These are phyloP conservation scores for Pterostichus madidus DNA, from an alignment of 2,888 invertebrate genomes.

Conservation along the genomic window DNA sequence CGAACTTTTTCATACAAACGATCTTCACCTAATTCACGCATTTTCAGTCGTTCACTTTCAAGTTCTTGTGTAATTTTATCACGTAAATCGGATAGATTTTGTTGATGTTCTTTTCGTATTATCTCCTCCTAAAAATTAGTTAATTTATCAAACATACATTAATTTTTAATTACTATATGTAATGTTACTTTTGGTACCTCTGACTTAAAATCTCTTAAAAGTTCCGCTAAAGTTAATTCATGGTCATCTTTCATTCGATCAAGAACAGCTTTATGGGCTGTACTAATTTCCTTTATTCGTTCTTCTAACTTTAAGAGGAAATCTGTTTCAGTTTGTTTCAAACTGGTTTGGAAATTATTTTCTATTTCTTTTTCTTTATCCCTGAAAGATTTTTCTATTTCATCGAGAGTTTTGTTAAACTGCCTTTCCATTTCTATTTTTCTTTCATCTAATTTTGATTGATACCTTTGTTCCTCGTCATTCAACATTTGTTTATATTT, in stretches of 20 bases:
- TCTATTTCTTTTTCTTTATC: constrained; percentile 76
- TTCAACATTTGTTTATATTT: constrained; percentile 74
- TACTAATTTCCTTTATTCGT: constrained; percentile 78
- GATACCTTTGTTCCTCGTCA: constrained; percentile 74
- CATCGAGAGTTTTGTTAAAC: constrained; percentile 69
- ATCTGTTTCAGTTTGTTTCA: constrained; percentile 79
- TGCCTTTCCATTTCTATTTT: constrained; percentile 78
- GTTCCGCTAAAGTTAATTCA: constrained; percentile 80
- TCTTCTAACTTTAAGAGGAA: constrained; percentile 77
- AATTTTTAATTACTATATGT: neutral
- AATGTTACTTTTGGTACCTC: constrained; percentile 77
- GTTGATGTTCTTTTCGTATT: constrained; percentile 84
- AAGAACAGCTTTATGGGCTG: constrained; percentile 79
- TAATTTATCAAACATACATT: constrained; percentile 18
- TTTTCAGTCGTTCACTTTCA: constrained; percentile 72
- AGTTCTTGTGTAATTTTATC: constrained; percentile 81
- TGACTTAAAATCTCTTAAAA: constrained; percentile 83
- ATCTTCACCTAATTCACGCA: constrained; percentile 77
- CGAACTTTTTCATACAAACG: constrained; percentile 82
- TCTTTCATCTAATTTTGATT: constrained; percentile 78
- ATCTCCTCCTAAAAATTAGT: constrained; percentile 81
- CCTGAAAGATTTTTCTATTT: constrained; percentile 69
- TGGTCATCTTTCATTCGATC: constrained; percentile 81
- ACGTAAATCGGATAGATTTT: constrained; percentile 82
- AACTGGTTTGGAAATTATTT: constrained; percentile 77